Evolutionary conservation across 2,888 invertebrate genomes (phyloP), one percentile per base, ranked within the genome.

Genomic region (Eupithecia inturbata): DNA sequence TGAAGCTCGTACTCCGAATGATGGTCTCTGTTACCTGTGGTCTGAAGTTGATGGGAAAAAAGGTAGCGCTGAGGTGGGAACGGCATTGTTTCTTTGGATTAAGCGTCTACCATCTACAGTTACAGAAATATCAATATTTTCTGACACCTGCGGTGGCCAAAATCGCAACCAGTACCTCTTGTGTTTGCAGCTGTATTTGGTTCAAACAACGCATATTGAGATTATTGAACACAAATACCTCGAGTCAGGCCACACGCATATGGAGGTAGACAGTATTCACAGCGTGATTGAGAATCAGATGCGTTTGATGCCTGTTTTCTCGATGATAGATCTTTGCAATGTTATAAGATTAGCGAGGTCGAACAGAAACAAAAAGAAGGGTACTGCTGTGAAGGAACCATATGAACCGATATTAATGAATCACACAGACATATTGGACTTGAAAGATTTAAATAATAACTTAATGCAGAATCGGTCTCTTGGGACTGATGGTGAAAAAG

Each of bases 31-130:
- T 70, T 73, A 67, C 70, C 53, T 73, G 53, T 73, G 69, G 69
- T 70, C 73, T 73, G 73, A 73, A 73, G 69, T 73, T 28, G 73
- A 73, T 67, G 70, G 69, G 41, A 69, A 73, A 66, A 73, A 73
- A 73, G 69, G 69, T 31, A 73, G 73, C 57, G 73, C 70, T 70
- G 67, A 69, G 57, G 73, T 73, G 57, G 69, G 68, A 72, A 72
- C 72, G 3, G 68, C 72, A 68, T 49, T 68, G 31, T 72, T 63
- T 68, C 72, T 68, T 72, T 68, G 72, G 72, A 72, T 72, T 36
- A 45, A 72, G 31, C 66, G 28, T 69, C 66, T 69, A 53, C 69
- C 69, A 49, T 36, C 68, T 49, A 62, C 63, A 41, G 67, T 67
- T 19, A 67, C 49, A 14, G 67, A 67, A 67, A 67, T 62, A 60